These are phyloP conservation scores for Muscidifurax raptorellus DNA, from an alignment of 1,140 invertebrate species.

Conservation along the genomic window DNA sequence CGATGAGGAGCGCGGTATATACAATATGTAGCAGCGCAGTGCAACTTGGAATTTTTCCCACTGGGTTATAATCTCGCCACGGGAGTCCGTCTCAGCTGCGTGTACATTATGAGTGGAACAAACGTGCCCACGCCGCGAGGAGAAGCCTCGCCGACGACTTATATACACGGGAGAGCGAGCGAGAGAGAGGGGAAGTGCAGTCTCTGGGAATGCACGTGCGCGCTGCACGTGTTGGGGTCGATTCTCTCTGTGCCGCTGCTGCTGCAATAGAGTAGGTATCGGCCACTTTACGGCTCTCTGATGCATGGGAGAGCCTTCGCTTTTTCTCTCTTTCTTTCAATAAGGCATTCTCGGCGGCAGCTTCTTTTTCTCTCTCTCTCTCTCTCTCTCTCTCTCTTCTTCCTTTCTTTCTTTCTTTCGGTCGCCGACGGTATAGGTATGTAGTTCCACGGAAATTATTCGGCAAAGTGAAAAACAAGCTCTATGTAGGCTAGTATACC, in stretches of 20 bases:
- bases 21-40: no score
- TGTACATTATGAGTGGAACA: background rate
- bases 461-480: background rate
- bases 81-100: background rate
- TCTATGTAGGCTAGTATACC: no score
- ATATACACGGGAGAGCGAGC: background rate
- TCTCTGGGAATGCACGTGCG: background rate
- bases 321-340: background rate
- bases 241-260: background rate
- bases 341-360: background rate
- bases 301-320: background rate
- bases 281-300: background rate
- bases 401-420: no score
- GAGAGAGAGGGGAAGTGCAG: background rate
- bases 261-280: background rate
- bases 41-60: background rate
- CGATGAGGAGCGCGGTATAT: no score
- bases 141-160: background rate
- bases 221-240: background rate
- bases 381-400: no score
- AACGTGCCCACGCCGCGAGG: no score
- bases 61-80: slow-evolving; percentile 1
- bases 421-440: no score
- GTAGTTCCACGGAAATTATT: background rate
- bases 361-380: background rate